phyloP scores from a whole-genome alignment of 2,797 vertebrate species.

The Dallia pectoralis region DNA sequence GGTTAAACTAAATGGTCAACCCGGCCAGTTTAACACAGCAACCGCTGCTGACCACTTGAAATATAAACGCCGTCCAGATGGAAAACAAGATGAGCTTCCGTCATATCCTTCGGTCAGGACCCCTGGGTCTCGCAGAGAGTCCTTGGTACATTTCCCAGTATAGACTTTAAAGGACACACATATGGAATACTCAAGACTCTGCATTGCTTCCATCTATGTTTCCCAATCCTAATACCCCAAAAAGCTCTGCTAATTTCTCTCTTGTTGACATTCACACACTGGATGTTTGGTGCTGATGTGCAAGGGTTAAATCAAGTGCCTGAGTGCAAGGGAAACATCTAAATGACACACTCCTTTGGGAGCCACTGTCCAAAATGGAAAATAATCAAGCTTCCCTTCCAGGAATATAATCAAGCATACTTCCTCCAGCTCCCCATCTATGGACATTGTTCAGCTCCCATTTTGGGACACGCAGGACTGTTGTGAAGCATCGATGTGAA shows the following conservation, averaged over 20 bases:
- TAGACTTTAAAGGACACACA: neutral
- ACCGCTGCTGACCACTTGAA: neutral
- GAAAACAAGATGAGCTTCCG: neutral
- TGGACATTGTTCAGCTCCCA: neutral
- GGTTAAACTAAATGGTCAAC: conserved; percentile 12
- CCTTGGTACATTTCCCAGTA: neutral
- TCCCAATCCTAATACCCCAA: no score
- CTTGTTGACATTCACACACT: no score
- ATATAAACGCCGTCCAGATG: neutral
- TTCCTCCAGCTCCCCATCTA: neutral
- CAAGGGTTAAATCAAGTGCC: no score
- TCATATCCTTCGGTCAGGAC: neutral
- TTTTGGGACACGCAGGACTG: neutral
- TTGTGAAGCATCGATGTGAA: neutral
- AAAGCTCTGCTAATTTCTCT: no score
- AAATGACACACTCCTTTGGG: no score
- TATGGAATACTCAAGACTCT: neutral
- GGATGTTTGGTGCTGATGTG: no score
- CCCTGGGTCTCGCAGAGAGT: neutral
- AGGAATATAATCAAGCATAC: no score
- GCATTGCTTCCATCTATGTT: neutral
- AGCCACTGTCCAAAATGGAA: neutral
- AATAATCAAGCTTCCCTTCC: neutral
- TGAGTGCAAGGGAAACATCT: no score
- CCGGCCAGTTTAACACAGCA: neutral